Conservation (phyloP, 2,113 vertebrate genomes). For the Sminthopsis crassicaudata region DNA sequence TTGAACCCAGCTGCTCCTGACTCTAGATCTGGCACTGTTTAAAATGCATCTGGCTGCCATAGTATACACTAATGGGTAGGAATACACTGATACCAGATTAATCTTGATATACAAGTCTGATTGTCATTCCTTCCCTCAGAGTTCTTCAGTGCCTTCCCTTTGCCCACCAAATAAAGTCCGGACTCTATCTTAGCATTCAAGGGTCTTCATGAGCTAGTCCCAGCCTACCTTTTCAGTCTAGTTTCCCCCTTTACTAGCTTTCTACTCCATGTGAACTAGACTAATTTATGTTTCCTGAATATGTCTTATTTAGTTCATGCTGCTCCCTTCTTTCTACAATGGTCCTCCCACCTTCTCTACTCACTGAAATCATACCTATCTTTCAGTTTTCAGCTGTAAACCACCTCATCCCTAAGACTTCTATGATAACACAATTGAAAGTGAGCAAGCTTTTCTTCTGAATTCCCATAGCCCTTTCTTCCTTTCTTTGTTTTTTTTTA, state of each 20-base stretch:
- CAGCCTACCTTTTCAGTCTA: not conserved
- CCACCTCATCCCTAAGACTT: not conserved
- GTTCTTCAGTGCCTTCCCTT: not conserved
- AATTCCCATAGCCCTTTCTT: not conserved
- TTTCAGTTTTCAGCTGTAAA: not conserved
- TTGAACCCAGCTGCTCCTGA: not conserved
- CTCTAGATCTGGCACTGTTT: not conserved
- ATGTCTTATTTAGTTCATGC: not conserved
- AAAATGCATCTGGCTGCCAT: not conserved
- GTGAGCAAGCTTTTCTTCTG: not conserved
- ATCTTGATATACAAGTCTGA: not conserved
- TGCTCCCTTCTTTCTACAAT: not conserved
- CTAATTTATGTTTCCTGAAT: not conserved
- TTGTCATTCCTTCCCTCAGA: not conserved
- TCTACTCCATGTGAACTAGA: not conserved
- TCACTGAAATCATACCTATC: not conserved
- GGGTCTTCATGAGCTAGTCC: not conserved
- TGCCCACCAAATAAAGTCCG: not conserved
- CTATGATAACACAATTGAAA: not conserved
- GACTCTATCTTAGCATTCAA: not conserved
- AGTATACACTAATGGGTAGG: not conserved
- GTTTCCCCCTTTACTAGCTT: not conserved
- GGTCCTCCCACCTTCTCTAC: not conserved
- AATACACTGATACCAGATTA: not conserved
- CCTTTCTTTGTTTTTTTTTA: not conserved